phyloP scores from a whole-genome alignment of 2,888 invertebrate species.

The Amphiduros pacificus region DNA sequence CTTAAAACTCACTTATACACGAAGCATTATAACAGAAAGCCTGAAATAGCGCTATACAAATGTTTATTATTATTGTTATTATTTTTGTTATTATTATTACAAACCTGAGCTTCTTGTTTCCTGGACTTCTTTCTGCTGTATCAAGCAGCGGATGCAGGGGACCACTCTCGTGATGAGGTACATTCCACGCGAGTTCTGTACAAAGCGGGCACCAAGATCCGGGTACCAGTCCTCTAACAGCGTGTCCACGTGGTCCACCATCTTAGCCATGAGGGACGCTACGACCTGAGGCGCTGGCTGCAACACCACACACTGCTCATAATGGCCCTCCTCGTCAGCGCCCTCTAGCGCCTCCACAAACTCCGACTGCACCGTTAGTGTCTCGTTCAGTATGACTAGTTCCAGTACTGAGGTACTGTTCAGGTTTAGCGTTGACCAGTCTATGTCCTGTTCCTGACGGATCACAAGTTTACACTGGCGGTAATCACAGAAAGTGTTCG shows the following conservation, averaged over 20 bases:
- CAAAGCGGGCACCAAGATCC: constrained; percentile 89
- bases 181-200: constrained; percentile 94
- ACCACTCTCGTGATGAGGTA: constrained; percentile 90
- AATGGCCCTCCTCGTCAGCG: too few relatives aligned
- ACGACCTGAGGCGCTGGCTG: constrained; percentile 22
- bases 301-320: constrained; percentile 7
- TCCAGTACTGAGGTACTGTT: constrained; percentile 81
- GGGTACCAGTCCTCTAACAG: constrained; percentile 98
- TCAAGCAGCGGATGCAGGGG: constrained; percentile 88
- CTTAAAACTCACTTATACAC: too few relatives aligned
- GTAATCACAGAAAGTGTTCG: constrained; percentile 63
- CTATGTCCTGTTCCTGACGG: constrained; percentile 73
- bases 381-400: constrained; percentile 76
- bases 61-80: too few relatives aligned
- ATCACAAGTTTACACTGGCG: constrained; percentile 57
- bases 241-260: constrained; percentile 94
- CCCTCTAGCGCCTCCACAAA: neutral
- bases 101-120: too few relatives aligned
- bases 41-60: too few relatives aligned
- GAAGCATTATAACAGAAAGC: too few relatives aligned
- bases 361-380: constrained; percentile 60
- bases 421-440: constrained; percentile 83
- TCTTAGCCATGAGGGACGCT: constrained; percentile 26
- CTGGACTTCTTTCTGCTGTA: constrained; percentile 26
- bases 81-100: too few relatives aligned